Conservation (phyloP, 2,113 vertebrate genomes). For the Tretioscincus oriximinensis region DNA sequence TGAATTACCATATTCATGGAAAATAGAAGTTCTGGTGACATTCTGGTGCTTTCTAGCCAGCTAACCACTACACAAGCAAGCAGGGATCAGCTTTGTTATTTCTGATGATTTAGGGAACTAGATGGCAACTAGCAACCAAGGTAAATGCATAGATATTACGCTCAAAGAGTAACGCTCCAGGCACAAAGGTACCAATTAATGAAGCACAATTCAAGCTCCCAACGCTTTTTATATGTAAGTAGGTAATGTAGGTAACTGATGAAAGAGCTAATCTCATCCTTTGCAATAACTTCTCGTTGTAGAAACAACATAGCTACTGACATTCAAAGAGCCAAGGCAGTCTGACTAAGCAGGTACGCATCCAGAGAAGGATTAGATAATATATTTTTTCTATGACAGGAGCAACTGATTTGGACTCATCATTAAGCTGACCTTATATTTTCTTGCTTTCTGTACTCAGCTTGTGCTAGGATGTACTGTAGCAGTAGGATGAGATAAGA, state of each 20-base stretch:
- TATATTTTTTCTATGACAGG: neutral
- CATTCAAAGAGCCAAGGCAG: neutral
- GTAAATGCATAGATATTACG: neutral
- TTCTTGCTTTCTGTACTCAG: too few species aligned
- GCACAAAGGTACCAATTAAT: slow-evolving; percentile 6
- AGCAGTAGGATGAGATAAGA: too few species aligned
- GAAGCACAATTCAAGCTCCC: slow-evolving; percentile 14
- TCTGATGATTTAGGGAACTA: neutral
- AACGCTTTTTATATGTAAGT: neutral
- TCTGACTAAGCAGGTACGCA: neutral
- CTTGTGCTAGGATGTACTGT: too few species aligned
- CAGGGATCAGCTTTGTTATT: neutral
- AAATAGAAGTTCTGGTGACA: slow-evolving; percentile 16
- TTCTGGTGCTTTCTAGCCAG: slow-evolving; percentile 12
- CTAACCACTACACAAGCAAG: slow-evolving; percentile 1
- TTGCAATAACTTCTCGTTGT: slow-evolving; percentile 31
- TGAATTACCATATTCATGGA: neutral
- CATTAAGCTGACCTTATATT: too few species aligned
- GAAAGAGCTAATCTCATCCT: slow-evolving; percentile 15
- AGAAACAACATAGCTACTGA: slow-evolving; percentile 29
- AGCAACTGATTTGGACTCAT: too few species aligned
- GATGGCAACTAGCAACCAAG: neutral
- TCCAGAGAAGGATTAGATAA: neutral
- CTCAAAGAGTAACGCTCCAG: neutral
- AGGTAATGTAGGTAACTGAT: neutral